phyloP scores from a whole-genome alignment of 2,797 vertebrate genomes.

The Notolabrus celidotus region DNA sequence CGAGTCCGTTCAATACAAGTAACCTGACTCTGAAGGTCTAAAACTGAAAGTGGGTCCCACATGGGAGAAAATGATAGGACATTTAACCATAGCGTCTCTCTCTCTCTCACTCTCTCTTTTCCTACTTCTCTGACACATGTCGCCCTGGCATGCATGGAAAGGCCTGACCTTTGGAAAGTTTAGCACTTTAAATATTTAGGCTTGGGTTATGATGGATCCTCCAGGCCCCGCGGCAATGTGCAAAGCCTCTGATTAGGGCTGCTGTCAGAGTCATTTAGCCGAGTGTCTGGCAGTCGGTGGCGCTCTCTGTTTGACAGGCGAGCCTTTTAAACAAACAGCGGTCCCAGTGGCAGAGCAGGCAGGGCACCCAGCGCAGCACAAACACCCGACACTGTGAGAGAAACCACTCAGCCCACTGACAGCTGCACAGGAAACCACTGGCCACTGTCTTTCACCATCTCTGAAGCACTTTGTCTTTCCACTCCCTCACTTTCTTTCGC shows the following conservation, averaged over 20 bases:
- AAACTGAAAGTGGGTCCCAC: conserved; percentile 51
- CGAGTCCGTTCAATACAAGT: conserved; percentile 2
- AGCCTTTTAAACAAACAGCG: conserved; percentile 88
- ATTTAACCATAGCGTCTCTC: conserved; percentile 53
- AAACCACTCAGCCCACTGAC: conserved; percentile 83
- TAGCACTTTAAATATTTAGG: conserved; percentile 91
- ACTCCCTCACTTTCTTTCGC: conserved; percentile 50
- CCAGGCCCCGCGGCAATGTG: conserved; percentile 84
- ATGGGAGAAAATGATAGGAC: conserved; percentile 46
- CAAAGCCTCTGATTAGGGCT: conserved; percentile 86
- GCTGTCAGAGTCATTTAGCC: conserved; percentile 85
- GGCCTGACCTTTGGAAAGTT: conserved; percentile 89
- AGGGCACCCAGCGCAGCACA: conserved; percentile 77
- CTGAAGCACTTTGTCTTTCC: conserved; percentile 60
- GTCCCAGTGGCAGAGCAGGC: conserved; percentile 82
- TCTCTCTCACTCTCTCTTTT: conserved; percentile 55
- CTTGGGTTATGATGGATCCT: conserved; percentile 88
- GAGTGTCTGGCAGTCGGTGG: conserved; percentile 80
- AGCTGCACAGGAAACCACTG: conserved; percentile 78
- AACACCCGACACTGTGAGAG: conserved; percentile 79
- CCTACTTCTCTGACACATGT: conserved; percentile 77
- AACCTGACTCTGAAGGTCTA: conserved; percentile 31
- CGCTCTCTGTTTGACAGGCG: conserved; percentile 87
- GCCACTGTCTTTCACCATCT: conserved; percentile 67
- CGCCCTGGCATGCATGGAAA: conserved; percentile 84